These are phyloP conservation scores for Mimas tiliae DNA, from an alignment of 2,888 invertebrate species.

Conservation along the genomic window DNA sequence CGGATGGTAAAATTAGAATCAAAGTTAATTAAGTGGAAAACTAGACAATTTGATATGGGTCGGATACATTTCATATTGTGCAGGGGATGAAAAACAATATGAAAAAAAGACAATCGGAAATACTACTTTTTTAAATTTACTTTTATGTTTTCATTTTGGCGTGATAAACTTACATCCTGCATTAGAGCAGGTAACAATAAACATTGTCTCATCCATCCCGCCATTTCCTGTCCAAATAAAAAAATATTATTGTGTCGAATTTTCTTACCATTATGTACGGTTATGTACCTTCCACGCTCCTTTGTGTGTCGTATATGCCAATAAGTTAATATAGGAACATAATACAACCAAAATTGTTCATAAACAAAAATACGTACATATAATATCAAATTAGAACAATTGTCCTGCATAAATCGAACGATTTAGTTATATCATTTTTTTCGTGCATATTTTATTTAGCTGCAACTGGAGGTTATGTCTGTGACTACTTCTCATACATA, in stretches of 20 bases:
- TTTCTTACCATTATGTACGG: not conserved
- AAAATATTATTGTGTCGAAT: conserved; percentile 6
- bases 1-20: not conserved
- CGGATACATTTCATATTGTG: not conserved
- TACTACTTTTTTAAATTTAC: not conserved
- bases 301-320: not conserved
- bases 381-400: too few relatives aligned
- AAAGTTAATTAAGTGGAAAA: not conserved
- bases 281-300: not conserved
- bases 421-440: too few relatives aligned
- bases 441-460: too few relatives aligned
- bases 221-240: conserved; percentile 36
- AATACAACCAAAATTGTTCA: too few relatives aligned
- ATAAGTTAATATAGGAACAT: not conserved
- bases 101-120: not conserved
- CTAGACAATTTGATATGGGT: not conserved
- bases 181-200: conserved; percentile 51
- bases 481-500: too few relatives aligned
- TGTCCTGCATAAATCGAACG: too few relatives aligned
- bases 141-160: conserved; percentile 31
- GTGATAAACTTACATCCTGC: conserved; percentile 56
- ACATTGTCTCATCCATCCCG: conserved; percentile 39
- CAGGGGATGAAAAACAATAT: not conserved
- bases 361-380: too few relatives aligned
- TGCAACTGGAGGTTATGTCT: too few relatives aligned